Percentiles rank a stretch among this genome's conserved stretches.
Conservation (phyloP, 2,113 vertebrate genomes). For the Phrynocephalus versicolor region DNA sequence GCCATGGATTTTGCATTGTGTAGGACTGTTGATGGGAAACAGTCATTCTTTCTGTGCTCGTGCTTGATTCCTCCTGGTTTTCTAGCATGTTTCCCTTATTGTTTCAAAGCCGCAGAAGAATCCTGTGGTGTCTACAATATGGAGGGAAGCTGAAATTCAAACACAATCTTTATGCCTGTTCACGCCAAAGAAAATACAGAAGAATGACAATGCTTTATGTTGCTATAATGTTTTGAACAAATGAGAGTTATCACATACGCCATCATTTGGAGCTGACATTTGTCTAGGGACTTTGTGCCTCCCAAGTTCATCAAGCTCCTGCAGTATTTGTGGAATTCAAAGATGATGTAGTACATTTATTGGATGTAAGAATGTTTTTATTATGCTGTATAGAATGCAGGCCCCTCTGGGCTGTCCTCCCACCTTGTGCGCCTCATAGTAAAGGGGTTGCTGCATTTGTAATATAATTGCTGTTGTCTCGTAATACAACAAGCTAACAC, state of each 20-base stretch:
- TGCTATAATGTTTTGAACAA: background rate
- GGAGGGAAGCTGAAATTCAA: background rate
- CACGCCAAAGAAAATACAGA: constrained; percentile 4
- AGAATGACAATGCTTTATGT: accelerated
- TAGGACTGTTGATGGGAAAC: background rate
- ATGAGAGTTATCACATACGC: constrained; percentile 17
- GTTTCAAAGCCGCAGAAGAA: background rate
- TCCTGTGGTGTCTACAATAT: background rate
- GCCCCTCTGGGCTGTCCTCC: background rate
- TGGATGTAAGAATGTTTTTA: constrained; percentile 13
- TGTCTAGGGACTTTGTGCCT: background rate
- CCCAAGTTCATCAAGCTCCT: constrained; percentile 7
- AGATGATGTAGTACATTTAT: background rate
- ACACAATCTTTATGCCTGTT: background rate
- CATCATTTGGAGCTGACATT: constrained; percentile 19
- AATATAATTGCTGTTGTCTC: constrained; percentile 1
- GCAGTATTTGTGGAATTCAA: constrained; percentile 8
- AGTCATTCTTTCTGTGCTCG: background rate
- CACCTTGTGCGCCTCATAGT: background rate
- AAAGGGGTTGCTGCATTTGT: background rate
- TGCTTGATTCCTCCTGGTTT: background rate
- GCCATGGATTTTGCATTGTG: background rate
- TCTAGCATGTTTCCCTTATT: background rate
- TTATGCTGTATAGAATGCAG: background rate
- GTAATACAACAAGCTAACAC: constrained; percentile 8